Evolutionary conservation across 1,140 invertebrate species (phyloP).

Genomic region (Drosophila parabipectinata): DNA sequence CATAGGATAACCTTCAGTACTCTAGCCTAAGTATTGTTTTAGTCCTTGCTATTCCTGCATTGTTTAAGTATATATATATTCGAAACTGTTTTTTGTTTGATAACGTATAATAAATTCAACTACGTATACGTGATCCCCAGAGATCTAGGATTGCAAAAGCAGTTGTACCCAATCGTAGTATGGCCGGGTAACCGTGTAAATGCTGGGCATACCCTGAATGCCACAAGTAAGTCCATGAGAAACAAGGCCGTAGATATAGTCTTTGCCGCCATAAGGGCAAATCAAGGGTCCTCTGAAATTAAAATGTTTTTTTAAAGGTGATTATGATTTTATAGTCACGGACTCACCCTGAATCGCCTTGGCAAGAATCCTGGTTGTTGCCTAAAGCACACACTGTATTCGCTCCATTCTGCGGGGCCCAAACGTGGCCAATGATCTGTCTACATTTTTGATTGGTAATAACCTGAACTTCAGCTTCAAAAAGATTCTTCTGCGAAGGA

Average conservation of each 20-base stretch:
- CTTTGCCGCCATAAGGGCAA: constrained; percentile 55
- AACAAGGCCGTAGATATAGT: constrained; percentile 75
- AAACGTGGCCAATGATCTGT: constrained; percentile 72
- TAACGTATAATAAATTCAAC: constrained; percentile 65
- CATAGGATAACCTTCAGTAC: constrained; percentile 47
- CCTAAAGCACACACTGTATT: constrained; percentile 78
- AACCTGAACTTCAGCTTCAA: constrained; percentile 66
- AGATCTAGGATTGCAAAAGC: constrained; percentile 49
- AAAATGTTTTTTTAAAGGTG: background rate
- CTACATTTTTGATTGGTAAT: constrained; percentile 68
- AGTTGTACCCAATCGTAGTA: constrained; percentile 76
- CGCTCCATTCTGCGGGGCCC: constrained; percentile 72
- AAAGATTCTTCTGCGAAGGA: constrained; percentile 56
- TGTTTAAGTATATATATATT: constrained; percentile 59
- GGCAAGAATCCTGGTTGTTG: constrained; percentile 74
- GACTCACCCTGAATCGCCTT: constrained; percentile 72
- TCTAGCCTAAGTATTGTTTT: constrained; percentile 67
- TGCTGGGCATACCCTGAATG: constrained; percentile 71
- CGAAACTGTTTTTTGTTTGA: constrained; percentile 64
- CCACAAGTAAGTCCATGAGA: constrained; percentile 79
- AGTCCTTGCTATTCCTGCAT: constrained; percentile 65
- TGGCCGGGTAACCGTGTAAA: constrained; percentile 72
- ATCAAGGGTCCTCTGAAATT: constrained; percentile 64
- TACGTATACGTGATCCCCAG: constrained; percentile 53
- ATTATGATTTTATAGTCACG: background rate